These are phyloP conservation scores for Radopholus similis DNA, from an alignment of 1,140 invertebrate species.

Conservation along the genomic window DNA sequence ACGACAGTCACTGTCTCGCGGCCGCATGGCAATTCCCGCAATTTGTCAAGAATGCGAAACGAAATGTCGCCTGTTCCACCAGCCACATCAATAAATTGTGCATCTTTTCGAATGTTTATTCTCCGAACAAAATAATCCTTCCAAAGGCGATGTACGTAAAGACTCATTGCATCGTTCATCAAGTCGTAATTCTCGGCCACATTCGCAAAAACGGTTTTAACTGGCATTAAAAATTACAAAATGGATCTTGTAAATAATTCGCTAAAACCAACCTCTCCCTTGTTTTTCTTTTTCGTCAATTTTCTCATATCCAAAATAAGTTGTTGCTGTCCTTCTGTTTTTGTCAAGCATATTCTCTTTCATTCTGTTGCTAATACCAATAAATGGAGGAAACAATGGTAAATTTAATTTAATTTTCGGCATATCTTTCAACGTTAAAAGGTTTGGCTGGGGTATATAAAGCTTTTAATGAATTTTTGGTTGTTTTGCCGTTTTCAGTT, in stretches of 20 bases:
- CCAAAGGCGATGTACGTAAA: slow-evolving; percentile 90
- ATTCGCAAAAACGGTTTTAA: slow-evolving; percentile 77
- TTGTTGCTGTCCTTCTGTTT: slow-evolving; percentile 26
- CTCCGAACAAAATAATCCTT: slow-evolving; percentile 86
- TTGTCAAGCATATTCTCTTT: too few species aligned
- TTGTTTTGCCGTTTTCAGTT: too few species aligned
- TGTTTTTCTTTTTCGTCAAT: slow-evolving; percentile 47
- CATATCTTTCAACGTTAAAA: too few species aligned
- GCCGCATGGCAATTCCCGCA: slow-evolving; percentile 19
- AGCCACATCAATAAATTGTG: slow-evolving; percentile 84
- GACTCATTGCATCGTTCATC: slow-evolving; percentile 98
- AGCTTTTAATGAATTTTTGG: too few species aligned
- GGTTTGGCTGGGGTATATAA: too few species aligned
- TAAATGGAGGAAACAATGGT: too few species aligned
- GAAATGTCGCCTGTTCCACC: slow-evolving; percentile 91
- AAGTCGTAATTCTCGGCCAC: slow-evolving; percentile 88
- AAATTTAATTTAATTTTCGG: too few species aligned
- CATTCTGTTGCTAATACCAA: too few species aligned
- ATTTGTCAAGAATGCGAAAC: slow-evolving; percentile 71
- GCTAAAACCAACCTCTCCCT: slow-evolving; percentile 37
- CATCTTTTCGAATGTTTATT: slow-evolving; percentile 73
- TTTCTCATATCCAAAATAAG: slow-evolving; percentile 50
- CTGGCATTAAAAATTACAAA: slow-evolving; percentile 34
- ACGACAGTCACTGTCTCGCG: slow-evolving; percentile 72
- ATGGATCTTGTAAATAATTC: slow-evolving; percentile 15